Evolutionary conservation across 1,140 invertebrate species (phyloP), one percentile per base, ranked within the genome.

Genomic region (Calycopis cecrops): DNA sequence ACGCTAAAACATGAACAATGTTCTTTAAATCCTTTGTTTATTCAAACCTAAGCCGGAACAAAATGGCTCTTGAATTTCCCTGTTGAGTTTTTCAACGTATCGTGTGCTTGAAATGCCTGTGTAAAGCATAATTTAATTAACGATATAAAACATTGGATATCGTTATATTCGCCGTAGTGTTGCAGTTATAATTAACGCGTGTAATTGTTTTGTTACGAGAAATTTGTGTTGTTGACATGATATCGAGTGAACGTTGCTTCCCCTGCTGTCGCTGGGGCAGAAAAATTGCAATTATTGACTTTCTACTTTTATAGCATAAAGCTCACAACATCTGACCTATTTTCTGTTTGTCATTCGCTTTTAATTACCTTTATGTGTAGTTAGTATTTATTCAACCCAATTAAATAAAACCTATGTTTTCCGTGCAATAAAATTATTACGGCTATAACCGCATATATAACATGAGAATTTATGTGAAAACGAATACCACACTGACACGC

Each of bases 221-320:
- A 37, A 37, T n/a, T 11, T 10, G 10, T 9, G 35, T 10, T 37
- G 12, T 37, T 37, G 35, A n/a, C 35, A n/a, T n/a, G n/a, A 37
- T n/a, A 37, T 37, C 10, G 0, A 37, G 35, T 37, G 12, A 16
- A 40, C 11, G 38, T 14, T n/a, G n/a, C 16, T 11, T 40, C 9
- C 38, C 16, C n/a, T 7, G 38, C 38, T 40, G 38, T 11, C 21
- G 14, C 40, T 16, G 17, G 40, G 17, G 17, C 9, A 9, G 40
- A 44, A 18, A 44, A 44, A 44, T 16, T 44, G 40, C 40, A 44
- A 44, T 44, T 44, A 44, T 44, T 44, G 40, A 44, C 14, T 17
- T 9, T 44, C 40, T 17, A 16, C 40, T 44, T 14, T 40, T 14
- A 44, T 17, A 17, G 9, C 40, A 44, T 44, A 16, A 28, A 44